Base-by-base conservation (phyloP, 2,797 vertebrate genomes). In the Onychomys arenicola region DNA sequence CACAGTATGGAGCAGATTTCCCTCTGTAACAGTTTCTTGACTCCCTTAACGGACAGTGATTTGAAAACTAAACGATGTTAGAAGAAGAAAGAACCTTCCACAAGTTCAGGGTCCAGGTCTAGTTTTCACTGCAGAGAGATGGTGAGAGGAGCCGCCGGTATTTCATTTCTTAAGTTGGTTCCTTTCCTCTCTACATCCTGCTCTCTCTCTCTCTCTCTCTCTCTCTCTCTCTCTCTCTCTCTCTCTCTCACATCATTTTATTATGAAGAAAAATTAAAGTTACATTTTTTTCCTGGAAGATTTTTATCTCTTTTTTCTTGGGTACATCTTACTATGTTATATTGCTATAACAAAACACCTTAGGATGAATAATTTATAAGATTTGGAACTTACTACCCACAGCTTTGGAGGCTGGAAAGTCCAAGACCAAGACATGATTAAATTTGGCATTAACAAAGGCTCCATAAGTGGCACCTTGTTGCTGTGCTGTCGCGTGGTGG, bases 41-140 rank as follows among this genome's bases (percentile, higher is more conserved):
- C 95, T 76, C 17, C 3, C 49, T 71, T 81, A n/a, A 65, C 85
- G 65, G 77, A 1, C 29, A 81, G n/a, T 10, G 25, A 76, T 67
- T 40, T 91, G 87, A 95, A 92, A 90, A 82, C 61, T 34, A 76
- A 84, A n/a, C 17, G 6, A 71, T 90, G 82, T 78, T 40, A 46
- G n/a, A 52, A 37, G 23, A 82, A 57, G 59, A 80, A 80, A 67
- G 40, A 69, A 59, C 2, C 3, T 71, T 81, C 7, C 80, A 87
- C 49, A 85, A 95, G 63, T 71, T 91, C 34, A 89, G 29, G 49
- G 63, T 71, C 91, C 34, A 89, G 29, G 49, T 86, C 34, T 86
- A 25, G 84, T 95, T 93, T 46, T 52, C 9, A 61, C 13, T 40
- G 27, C 12, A n/a, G n/a, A 32, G 55, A 63, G 40, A 34, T 1